These are phyloP conservation scores for Anser brachyrhynchus DNA, from an alignment of 2,113 vertebrate genomes.

Conservation along the genomic window DNA sequence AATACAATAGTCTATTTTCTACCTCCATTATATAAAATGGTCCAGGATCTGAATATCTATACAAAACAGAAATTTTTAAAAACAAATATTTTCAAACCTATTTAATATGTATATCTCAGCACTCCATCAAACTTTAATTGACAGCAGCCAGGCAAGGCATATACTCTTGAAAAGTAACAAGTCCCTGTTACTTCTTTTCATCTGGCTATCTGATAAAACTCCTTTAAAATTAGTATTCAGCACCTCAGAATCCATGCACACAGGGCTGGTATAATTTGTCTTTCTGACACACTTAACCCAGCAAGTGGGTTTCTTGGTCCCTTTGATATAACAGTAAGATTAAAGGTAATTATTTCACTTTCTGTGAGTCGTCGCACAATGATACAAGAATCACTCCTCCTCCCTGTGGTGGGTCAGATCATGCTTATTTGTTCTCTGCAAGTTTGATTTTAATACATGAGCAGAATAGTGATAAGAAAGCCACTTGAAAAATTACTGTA, in stretches of 20 bases:
- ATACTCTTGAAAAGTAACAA: conserved; percentile 57
- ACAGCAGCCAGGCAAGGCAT: background rate
- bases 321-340: conserved; percentile 33
- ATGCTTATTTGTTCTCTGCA: accelerated
- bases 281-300: conserved; percentile 52
- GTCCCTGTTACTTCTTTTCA: conserved; percentile 57
- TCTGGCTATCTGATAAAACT: conserved; percentile 52
- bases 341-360: conserved; percentile 47
- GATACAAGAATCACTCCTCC: background rate
- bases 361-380: background rate
- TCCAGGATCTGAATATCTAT: background rate
- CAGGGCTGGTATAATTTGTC: conserved; percentile 29
- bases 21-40: background rate
- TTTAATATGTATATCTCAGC: background rate
- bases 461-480: background rate
- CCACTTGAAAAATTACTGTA: background rate
- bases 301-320: conserved; percentile 5
- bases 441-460: background rate
- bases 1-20: background rate
- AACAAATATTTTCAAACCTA: conserved; percentile 6
- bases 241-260: background rate
- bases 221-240: conserved; percentile 61
- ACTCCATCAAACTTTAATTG: background rate
- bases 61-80: background rate
- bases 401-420: background rate